Conservation (phyloP, 2,113 vertebrate genomes). For the Phoxinus phoxinus region DNA sequence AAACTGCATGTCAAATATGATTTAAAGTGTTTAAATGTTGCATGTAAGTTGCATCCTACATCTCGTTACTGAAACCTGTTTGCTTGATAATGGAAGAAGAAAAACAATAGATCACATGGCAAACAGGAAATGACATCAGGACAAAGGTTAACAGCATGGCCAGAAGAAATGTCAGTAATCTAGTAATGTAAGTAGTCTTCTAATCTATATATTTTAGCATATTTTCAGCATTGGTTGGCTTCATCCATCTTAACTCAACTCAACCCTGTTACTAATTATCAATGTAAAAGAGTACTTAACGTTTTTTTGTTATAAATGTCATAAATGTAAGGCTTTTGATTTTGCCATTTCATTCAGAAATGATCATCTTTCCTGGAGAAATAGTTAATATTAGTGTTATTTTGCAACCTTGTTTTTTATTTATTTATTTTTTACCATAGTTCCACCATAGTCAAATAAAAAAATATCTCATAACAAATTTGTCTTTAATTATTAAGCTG, state of each 20-base stretch:
- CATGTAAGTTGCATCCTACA: background rate
- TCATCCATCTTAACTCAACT: no score
- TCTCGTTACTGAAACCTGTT: background rate
- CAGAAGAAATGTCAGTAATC: background rate
- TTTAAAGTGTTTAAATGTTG: no score
- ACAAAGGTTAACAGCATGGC: background rate
- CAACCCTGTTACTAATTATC: no score
- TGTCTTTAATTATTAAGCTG: background rate
- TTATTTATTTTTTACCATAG: background rate
- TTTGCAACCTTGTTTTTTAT: no score
- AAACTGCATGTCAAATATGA: no score
- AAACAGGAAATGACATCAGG: background rate
- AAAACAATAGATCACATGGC: background rate
- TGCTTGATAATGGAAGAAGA: background rate
- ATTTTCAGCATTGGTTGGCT: background rate
- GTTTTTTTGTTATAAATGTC: no score
- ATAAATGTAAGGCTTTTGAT: no score
- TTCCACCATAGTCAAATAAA: background rate
- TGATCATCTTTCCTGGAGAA: no score
- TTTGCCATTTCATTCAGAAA: no score
- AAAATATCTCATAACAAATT: background rate
- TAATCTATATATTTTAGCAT: background rate
- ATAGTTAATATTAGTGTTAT: no score
- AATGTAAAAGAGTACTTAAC: no score
- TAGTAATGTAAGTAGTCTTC: no score